phyloP scores from a whole-genome alignment of 2,888 invertebrate genomes.

The Gymnoscelis rufifasciata region DNA sequence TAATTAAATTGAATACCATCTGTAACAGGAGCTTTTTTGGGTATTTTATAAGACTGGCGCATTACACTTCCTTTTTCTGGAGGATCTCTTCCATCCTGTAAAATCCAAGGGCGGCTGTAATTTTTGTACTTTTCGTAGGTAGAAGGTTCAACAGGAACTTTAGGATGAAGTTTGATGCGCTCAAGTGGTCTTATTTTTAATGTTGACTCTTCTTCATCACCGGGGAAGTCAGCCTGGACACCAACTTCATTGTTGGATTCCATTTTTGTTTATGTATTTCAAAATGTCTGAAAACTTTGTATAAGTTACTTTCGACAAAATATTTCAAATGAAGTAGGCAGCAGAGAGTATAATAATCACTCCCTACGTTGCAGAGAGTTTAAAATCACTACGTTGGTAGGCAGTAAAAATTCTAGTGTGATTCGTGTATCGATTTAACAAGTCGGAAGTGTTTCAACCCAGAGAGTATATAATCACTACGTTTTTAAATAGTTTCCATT shows the following conservation, averaged over 20 bases:
- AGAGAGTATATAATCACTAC: too few relatives aligned
- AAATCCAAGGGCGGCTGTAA: conserved; percentile 66
- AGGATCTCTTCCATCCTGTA: conserved; percentile 62
- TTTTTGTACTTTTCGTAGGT: conserved; percentile 61
- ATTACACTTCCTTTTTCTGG: conserved; percentile 63
- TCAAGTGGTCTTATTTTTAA: conserved; percentile 61
- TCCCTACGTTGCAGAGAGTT: too few relatives aligned
- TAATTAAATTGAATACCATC: conserved; percentile 40
- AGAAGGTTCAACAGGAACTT: conserved; percentile 62
- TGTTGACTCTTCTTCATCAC: conserved; percentile 42
- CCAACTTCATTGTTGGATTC: conserved; percentile 41
- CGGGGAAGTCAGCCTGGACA: conserved; percentile 61
- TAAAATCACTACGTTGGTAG: too few relatives aligned
- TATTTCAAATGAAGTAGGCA: too few relatives aligned
- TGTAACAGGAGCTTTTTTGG: conserved; percentile 43
- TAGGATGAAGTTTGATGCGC: conserved; percentile 58
- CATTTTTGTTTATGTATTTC: too few relatives aligned
- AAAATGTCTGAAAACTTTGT: too few relatives aligned
- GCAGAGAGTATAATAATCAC: too few relatives aligned
- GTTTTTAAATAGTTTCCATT: too few relatives aligned
- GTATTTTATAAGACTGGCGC: conserved; percentile 50
- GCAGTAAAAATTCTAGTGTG: too few relatives aligned
- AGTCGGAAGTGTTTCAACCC: too few relatives aligned
- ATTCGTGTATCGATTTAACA: too few relatives aligned
- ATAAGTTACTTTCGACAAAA: too few relatives aligned